These are phyloP conservation scores for Tragopan temminckii DNA, from an alignment of 2,797 vertebrate species.

Conservation along the genomic window DNA sequence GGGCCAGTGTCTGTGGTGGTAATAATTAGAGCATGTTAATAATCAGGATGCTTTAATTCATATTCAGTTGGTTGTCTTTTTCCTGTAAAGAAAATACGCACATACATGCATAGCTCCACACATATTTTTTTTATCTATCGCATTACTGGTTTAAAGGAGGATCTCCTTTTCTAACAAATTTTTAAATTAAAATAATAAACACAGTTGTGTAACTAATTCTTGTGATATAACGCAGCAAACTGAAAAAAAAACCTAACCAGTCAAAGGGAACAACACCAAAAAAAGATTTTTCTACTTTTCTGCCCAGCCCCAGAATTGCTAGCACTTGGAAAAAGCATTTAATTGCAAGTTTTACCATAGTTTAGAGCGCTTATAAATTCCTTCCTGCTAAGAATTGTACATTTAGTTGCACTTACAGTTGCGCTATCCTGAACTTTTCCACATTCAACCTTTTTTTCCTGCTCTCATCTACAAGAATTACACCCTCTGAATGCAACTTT, in stretches of 20 bases:
- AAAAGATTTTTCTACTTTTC: background rate
- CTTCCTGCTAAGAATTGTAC: background rate
- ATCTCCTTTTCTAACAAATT: background rate
- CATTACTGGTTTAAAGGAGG: background rate
- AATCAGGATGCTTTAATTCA: conserved; percentile 4
- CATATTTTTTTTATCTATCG: background rate
- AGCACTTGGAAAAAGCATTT: background rate
- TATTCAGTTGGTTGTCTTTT: background rate
- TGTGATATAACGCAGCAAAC: background rate
- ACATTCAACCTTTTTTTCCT: background rate
- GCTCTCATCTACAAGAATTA: background rate
- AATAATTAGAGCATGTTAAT: background rate
- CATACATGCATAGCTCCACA: background rate
- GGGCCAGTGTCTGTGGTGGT: background rate
- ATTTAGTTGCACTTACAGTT: background rate
- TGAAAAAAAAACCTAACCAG: background rate
- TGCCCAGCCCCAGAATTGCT: background rate
- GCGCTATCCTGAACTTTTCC: background rate
- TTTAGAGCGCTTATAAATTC: background rate
- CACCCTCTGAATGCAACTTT: background rate
- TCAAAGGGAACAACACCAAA: background rate
- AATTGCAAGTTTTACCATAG: background rate
- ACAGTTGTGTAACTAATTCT: background rate
- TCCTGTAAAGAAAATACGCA: background rate
- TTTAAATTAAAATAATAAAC: background rate